A percentile compares a stretch with the other conserved stretches of the same genome.
Evolutionary conservation across 2,888 invertebrate species (phyloP).

Genomic region (Erpobdella octoculata): DNA sequence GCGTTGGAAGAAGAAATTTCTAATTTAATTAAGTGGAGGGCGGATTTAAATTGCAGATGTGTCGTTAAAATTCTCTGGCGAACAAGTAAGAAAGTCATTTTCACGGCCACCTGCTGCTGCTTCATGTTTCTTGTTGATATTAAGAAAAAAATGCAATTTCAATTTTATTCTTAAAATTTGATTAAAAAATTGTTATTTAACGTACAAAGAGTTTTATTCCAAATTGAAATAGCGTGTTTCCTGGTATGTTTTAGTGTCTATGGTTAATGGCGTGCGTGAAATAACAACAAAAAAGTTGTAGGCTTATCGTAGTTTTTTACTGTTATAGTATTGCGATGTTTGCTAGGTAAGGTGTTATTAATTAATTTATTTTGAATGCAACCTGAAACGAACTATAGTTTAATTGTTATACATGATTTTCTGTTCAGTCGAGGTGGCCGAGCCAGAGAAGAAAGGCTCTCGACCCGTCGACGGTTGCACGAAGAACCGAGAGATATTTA

Average conservation of each 20-base stretch:
- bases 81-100: conserved; percentile 10
- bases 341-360: too few species aligned
- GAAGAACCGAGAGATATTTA: neutral
- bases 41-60: conserved; percentile 7
- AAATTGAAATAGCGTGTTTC: neutral
- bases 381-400: too few species aligned
- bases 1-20: conserved; percentile 5
- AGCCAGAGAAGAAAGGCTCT: neutral
- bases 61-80: conserved; percentile 10
- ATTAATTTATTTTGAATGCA: too few species aligned
- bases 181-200: neutral
- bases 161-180: neutral
- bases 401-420: too few species aligned
- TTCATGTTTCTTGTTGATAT: too few species aligned
- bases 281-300: too few species aligned
- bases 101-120: neutral
- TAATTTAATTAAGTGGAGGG: conserved; percentile 12
- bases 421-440: too few species aligned
- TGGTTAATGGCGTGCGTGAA: too few species aligned
- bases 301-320: too few species aligned
- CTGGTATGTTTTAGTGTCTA: too few species aligned
- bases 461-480: neutral
- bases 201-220: neutral
- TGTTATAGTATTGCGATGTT: too few species aligned
- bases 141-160: neutral